These are phyloP conservation scores for Montifringilla adamsi DNA, from an alignment of 2,113 vertebrate species.

Conservation along the genomic window DNA sequence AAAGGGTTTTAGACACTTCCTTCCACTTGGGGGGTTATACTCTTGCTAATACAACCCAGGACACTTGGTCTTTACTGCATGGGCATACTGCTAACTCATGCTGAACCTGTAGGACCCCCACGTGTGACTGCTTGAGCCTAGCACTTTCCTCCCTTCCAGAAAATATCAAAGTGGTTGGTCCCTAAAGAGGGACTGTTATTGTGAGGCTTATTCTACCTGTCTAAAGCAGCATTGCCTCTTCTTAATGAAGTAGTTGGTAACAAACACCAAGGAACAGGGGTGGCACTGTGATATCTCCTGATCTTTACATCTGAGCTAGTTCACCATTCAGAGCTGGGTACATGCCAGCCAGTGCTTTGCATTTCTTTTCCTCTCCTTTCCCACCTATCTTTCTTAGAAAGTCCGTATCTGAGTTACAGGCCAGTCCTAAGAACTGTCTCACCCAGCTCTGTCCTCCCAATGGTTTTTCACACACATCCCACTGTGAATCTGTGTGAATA, in stretches of 20 bases:
- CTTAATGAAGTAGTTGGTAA: not conserved
- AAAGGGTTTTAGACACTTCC: not conserved
- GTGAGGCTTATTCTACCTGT: not conserved
- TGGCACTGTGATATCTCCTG: not conserved
- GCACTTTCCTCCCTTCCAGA: not conserved
- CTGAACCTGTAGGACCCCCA: not conserved
- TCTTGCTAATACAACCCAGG: not conserved
- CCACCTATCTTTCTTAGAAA: not conserved
- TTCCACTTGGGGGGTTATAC: fast-evolving
- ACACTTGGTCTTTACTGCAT: not conserved
- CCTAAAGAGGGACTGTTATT: not conserved
- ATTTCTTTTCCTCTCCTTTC: not conserved
- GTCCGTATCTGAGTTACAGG: not conserved
- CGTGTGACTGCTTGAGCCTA: not conserved
- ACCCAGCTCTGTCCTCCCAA: not conserved
- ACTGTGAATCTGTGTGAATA: not conserved
- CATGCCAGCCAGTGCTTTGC: not conserved
- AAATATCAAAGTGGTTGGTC: not conserved
- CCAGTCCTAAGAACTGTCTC: not conserved
- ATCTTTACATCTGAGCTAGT: not conserved
- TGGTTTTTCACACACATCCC: not conserved
- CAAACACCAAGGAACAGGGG: not conserved
- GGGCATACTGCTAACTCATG: not conserved
- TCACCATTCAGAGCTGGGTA: not conserved
- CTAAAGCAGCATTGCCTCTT: not conserved